phyloP scores from a whole-genome alignment of 1,140 invertebrate species.

The Lucilia cuprina region DNA sequence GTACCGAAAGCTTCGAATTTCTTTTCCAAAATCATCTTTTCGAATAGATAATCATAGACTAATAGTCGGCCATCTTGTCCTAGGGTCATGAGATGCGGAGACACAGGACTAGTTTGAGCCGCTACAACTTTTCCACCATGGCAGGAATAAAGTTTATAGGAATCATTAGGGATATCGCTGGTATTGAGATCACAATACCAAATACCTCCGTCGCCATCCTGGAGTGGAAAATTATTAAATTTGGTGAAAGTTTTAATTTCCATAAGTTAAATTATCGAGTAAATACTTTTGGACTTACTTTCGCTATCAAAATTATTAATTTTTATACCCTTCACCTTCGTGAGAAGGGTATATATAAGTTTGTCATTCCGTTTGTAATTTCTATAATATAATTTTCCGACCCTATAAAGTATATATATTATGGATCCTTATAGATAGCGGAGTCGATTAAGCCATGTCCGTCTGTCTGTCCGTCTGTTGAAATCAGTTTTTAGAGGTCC shows the following conservation, averaged over 20 bases:
- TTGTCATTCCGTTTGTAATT: too few species aligned
- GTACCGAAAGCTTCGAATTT: constrained; percentile 70
- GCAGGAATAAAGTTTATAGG: constrained; percentile 73
- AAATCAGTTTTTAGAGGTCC: too few species aligned
- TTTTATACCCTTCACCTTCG: too few species aligned
- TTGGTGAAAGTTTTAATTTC: background rate
- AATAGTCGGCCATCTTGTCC: constrained; percentile 74
- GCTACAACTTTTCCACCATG: constrained; percentile 78
- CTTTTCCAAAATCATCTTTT: constrained; percentile 68
- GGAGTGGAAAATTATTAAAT: background rate
- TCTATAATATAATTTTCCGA: too few species aligned
- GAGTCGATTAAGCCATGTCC: too few species aligned
- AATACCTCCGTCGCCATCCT: constrained; percentile 82
- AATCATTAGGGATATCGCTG: constrained; percentile 65
- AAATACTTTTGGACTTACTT: too few species aligned
- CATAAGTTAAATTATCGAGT: too few species aligned
- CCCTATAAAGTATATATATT: too few species aligned
- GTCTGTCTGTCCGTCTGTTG: too few species aligned
- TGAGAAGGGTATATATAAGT: too few species aligned
- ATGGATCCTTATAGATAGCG: too few species aligned
- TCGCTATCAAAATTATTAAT: too few species aligned
- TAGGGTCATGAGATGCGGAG: constrained; percentile 73
- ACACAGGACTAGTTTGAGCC: constrained; percentile 72
- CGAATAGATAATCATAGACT: constrained; percentile 73
- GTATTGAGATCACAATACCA: constrained; percentile 81